Base-by-base conservation (phyloP, 2,113 vertebrate genomes). In the Sus scrofa region DNA sequence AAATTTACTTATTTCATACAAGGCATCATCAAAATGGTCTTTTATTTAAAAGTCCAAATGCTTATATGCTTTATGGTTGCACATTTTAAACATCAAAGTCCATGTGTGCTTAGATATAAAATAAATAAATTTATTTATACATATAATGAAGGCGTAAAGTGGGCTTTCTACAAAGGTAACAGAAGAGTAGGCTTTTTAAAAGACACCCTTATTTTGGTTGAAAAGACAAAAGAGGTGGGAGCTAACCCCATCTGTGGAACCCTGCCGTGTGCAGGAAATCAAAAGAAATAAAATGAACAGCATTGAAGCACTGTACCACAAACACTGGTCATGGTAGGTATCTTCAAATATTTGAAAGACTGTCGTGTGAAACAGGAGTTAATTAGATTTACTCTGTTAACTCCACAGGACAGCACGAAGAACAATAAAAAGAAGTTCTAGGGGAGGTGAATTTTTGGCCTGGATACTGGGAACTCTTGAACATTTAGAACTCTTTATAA, bases 331-430 rank as follows among this genome's bases (percentile, higher is more conserved):
- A 77, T 50, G 74, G 91, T 91, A 77, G 65, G 30, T 89, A 30
- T 95, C 94, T 37, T 92, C 94, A 84, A 89, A 94, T 97, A 95
- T 97, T 89, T 97, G 96, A 92, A 97, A 96, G 91, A 95, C 82
- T 91, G 54, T 96, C 68, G 20, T 86, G 91, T 95, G 97, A 96
- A 96, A 94, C 88, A 83, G 62, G 82, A 96, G 63, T 86, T 96
- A 89, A 96, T 96, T 96, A 95, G 95, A 95, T 95, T 92, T 92
- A 94, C 86, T 97, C 95, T 77, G 89, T 96, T 98, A 96, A 89
- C 71, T 95, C 89, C 67, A 39, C 30, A 56, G 91, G 68, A 83
- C 96, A 95, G 86, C 52, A 52, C 44, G 24, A 94, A 93, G 89
- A 91, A 89, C 95, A 95, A 91, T 89, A 83, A 96, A 89, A 95